Evolutionary conservation across 2,797 vertebrate species (phyloP), one percentile per base, ranked within the genome.

Genomic region (Sebastes umbrosus): DNA sequence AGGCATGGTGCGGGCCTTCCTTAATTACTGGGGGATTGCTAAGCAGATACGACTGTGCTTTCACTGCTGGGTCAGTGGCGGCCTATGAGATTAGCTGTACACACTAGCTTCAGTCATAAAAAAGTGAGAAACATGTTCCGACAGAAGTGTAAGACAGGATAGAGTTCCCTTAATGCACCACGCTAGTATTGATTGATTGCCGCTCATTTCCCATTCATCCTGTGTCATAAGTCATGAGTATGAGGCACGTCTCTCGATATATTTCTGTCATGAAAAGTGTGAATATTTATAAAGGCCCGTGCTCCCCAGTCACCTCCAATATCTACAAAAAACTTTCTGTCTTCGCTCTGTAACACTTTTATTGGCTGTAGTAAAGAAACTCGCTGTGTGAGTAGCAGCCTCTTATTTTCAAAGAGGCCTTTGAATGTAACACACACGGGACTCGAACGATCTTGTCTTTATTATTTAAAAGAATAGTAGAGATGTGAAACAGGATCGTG

Each of bases 1-100:
- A 95, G 95, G 84, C 94, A 95, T 92, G 95, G 90, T 95, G 90
- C 67, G 85, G 93, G 92, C 92, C 93, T 94, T 93, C 89, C 87
- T 95, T 95, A 96, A 95, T 96, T 94, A 95, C 87, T 89, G 76
- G 54, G 75, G 88, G 92, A 94, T 94, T 90, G 90, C 82, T 86
- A 82, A 92, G 87, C 84, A 93, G 95, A 95, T 96, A 94, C 70
- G 80, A 93, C 93, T 88, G 79, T 85, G 84, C 89, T 88, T 84
- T 88, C 82, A 75, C 90, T 88, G 84, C 92, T 77, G 92, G 93
- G 93, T 95, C 94, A 94, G 88, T 85, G 93, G 80, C 84, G 70
- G 90, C 90, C 88, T 90, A 86, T 87, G 87, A 91, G 93, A 95
- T 95, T 94, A 95, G 88, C 87, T 66, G 74, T 50, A 78, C 67